phyloP scores from a whole-genome alignment of 2,888 invertebrate genomes.

The Pogonocherus hispidulus region DNA sequence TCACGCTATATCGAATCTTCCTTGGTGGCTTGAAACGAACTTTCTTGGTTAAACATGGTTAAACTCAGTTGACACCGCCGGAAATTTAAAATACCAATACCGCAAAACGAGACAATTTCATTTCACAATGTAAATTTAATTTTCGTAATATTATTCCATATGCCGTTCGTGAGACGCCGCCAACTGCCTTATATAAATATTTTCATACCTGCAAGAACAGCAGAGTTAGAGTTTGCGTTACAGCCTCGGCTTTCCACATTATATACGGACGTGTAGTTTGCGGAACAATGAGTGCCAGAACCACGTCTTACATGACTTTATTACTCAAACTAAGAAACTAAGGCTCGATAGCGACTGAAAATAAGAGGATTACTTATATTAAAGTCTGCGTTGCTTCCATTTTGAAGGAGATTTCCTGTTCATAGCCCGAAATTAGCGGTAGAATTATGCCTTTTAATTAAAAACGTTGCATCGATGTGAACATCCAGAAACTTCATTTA shows the following conservation, averaged over 20 bases:
- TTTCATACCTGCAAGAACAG: conserved; percentile 12
- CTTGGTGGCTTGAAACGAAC: too few relatives aligned
- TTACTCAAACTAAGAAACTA: background rate
- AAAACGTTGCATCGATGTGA: too few relatives aligned
- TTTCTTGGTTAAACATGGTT: background rate
- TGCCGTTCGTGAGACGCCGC: background rate
- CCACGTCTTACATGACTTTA: background rate
- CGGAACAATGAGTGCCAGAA: background rate
- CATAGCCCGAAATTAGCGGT: too few relatives aligned
- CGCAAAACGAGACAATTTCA: background rate
- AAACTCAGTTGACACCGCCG: background rate
- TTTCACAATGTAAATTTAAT: background rate
- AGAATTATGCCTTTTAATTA: too few relatives aligned
- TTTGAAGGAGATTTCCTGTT: too few relatives aligned
- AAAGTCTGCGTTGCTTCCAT: too few relatives aligned
- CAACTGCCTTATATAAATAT: conserved; percentile 23
- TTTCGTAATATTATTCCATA: conserved; percentile 5
- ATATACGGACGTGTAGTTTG: conserved; percentile 13
- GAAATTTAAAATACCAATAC: background rate
- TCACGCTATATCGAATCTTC: too few relatives aligned
- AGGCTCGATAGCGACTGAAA: too few relatives aligned
- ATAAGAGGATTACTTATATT: too few relatives aligned
- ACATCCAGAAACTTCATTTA: too few relatives aligned
- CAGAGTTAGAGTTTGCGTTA: background rate
- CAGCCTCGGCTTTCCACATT: background rate